Base-by-base conservation (phyloP, 1,140 invertebrate species). In the Neocloeon triangulifer region DNA sequence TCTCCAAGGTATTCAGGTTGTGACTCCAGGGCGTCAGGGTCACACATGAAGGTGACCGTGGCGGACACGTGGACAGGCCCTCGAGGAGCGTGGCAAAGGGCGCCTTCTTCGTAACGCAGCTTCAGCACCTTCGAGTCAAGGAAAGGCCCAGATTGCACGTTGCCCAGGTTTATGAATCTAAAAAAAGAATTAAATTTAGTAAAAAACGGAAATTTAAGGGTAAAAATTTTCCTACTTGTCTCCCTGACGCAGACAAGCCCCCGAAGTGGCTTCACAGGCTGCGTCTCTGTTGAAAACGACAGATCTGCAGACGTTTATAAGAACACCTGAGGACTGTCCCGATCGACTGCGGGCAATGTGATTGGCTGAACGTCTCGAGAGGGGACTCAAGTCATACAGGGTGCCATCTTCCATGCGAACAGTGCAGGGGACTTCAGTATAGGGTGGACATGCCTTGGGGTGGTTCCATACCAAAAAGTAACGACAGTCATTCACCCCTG, bases 241-340 rank as follows among this genome's bases (percentile, higher is more conserved):
- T n/a, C n/a, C n/a, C n/a, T n/a, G n/a, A n/a, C n/a, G n/a, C 19
- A 48, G 39, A 33, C 53, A 56, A 16, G 38, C 43, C 6, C 40
- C 51, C 10, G 43, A 39, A 7, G 32, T n/a, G 2, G 13, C 13
- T 10, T 35, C 28, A 36, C 53, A 55, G 3, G 32, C 7, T 12
- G 41, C 42, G 15, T 36, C 25, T 25, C 36, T 20, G 34, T 41
- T 40, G 41, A 40, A 48, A 33, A 54, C 43, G 4, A 52, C 25
- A n/a, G 44, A 41, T 21, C 52, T 49, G 23, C 53, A 56, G 7
- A 56, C 43, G 39, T 56, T 56, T 17, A 56, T 37, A 36, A 52
- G 43, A 17, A 54, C 41, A 15, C 21, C 30, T 25, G 7, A 30
- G 15, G 42, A 27, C 33, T 36, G 30, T n/a, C n/a, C n/a, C n/a